Evolutionary conservation across 2,113 vertebrate species (phyloP).

Genomic region (Larimichthys polyactis): DNA sequence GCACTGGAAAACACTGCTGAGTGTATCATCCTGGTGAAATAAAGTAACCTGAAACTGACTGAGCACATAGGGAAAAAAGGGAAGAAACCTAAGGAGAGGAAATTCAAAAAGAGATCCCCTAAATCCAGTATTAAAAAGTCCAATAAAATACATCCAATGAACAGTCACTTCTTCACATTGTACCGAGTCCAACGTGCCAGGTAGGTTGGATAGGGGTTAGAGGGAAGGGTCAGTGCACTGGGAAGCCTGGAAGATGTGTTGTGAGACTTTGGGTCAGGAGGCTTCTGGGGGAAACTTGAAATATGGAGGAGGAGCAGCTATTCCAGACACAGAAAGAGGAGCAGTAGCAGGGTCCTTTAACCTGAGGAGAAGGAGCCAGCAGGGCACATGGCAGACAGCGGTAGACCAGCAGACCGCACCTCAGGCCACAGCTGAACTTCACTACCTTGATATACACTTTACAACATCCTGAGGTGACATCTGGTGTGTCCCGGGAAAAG

Average conservation of each 20-base stretch:
- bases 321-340: slow-evolving; percentile 10
- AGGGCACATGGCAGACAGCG: slow-evolving; percentile 20
- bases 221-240: slow-evolving; percentile 12
- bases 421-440: slow-evolving; percentile 9
- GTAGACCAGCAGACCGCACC: not conserved
- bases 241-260: not conserved
- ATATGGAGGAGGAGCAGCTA: slow-evolving; percentile 1
- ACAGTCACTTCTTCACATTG: not conserved
- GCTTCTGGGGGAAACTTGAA: slow-evolving; percentile 1
- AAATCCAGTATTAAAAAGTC: not conserved
- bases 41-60: not conserved
- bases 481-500: not conserved
- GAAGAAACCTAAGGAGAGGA: not conserved
- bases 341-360: slow-evolving; percentile 3
- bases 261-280: not conserved
- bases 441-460: not conserved
- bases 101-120: slow-evolving; percentile 1
- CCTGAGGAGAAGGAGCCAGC: not conserved
- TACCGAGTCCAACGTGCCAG: slow-evolving; percentile 24
- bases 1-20: not conserved
- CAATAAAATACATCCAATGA: not conserved
- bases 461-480: slow-evolving; percentile 5
- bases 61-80: not conserved
- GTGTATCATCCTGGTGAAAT: not conserved
- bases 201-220: not conserved